phyloP scores from a whole-genome alignment of 2,113 vertebrate genomes.

The Strix aluco region DNA sequence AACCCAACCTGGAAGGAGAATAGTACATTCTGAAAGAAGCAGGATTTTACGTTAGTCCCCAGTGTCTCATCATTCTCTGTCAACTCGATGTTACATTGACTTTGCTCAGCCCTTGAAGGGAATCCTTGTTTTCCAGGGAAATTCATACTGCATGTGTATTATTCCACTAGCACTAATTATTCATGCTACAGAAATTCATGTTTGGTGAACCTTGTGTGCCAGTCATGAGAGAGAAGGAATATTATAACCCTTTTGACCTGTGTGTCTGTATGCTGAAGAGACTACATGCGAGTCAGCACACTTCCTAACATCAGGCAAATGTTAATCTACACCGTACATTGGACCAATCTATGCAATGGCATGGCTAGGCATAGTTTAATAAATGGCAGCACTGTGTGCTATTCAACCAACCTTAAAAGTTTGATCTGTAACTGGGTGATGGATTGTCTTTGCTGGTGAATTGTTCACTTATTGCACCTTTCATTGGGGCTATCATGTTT shows the following conservation, averaged over 20 bases:
- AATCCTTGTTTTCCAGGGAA: slow-evolving; percentile 12
- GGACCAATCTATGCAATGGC: background rate
- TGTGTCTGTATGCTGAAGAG: background rate
- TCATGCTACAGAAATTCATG: background rate
- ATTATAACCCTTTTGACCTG: slow-evolving; percentile 7
- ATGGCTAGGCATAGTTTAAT: background rate
- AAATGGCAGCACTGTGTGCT: background rate
- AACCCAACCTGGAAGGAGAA: background rate
- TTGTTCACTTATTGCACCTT: background rate
- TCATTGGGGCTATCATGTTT: rapidly evolving
- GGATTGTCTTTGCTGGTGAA: background rate
- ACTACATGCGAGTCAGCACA: background rate
- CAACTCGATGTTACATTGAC: background rate
- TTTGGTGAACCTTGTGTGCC: background rate
- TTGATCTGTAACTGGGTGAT: background rate
- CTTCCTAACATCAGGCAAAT: background rate
- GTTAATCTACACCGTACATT: background rate
- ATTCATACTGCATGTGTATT: background rate
- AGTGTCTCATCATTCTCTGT: slow-evolving; percentile 16
- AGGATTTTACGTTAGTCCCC: background rate
- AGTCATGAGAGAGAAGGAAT: background rate
- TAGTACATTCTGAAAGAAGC: slow-evolving; percentile 15
- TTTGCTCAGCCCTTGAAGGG: slow-evolving; percentile 25
- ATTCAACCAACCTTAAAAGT: rapidly evolving
- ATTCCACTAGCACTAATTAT: slow-evolving; percentile 6